A percentile compares a stretch with the other conserved stretches of the same genome.
These are phyloP conservation scores for Temnopleurus reevesii DNA, from an alignment of 53 echinoderm and acorn worm species.

Conservation along the genomic window DNA sequence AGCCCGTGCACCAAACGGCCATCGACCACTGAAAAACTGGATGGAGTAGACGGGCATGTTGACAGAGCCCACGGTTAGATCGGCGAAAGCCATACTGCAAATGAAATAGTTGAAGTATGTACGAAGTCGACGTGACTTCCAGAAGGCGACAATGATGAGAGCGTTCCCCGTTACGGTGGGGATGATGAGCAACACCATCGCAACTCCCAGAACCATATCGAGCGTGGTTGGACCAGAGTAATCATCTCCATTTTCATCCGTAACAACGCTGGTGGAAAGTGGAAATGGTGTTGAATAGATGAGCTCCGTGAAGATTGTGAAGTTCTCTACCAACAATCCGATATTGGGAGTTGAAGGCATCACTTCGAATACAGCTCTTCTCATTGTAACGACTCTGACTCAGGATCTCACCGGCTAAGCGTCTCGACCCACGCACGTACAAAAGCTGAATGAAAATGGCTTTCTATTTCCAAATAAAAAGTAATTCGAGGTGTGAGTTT, in stretches of 20 bases:
- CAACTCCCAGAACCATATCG: conserved; percentile 22
- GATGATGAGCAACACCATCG: conserved; percentile 43
- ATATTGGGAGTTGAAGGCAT: neutral
- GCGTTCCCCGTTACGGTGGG: conserved; percentile 63
- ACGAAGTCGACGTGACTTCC: conserved; percentile 59
- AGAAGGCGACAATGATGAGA: conserved; percentile 63
- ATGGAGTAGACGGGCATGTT: conserved; percentile 60
- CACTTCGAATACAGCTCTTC: neutral
- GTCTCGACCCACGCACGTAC: too few relatives aligned
- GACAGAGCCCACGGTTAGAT: conserved; percentile 59
- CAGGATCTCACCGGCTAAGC: neutral
- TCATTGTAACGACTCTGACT: neutral
- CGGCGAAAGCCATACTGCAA: conserved; percentile 66
- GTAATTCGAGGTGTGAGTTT: neutral
- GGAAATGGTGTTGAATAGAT: neutral
- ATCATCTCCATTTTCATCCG: neutral
- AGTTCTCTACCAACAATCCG: neutral
- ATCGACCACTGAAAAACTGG: conserved; percentile 65
- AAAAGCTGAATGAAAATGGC: too few relatives aligned
- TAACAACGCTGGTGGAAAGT: neutral
- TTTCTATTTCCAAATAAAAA: neutral
- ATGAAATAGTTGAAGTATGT: conserved; percentile 75
- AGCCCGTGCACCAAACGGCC: conserved; percentile 63
- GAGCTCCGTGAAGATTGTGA: neutral
- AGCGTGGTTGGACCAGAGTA: neutral